A percentile compares a stretch with the other conserved stretches of the same genome.
Evolutionary conservation across 2,888 invertebrate genomes (phyloP).

Genomic region (Ramazzottius varieornatus): DNA sequence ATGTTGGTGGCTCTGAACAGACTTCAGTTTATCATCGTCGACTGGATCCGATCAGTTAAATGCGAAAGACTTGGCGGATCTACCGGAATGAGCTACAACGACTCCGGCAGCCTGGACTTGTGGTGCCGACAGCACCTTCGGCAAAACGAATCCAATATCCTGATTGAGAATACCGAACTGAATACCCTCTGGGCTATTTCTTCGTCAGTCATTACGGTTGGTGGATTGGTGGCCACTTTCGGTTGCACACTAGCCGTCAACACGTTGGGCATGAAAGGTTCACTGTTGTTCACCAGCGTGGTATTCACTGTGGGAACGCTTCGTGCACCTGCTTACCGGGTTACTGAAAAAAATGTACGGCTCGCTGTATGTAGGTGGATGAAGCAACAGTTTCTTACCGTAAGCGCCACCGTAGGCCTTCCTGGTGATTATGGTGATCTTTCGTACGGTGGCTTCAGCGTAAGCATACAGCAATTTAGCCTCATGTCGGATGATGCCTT

Average conservation of each 20-base stretch:
- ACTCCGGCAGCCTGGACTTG: no score
- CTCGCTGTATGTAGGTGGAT: no score
- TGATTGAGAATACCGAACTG: background rate
- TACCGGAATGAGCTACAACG: no score
- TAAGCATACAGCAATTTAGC: slow-evolving; percentile 40
- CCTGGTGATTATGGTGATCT: slow-evolving; percentile 38
- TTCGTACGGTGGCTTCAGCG: slow-evolving; percentile 41
- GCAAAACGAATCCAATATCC: background rate
- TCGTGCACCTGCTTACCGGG: no score
- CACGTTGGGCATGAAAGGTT: background rate
- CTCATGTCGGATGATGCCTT: slow-evolving; percentile 39
- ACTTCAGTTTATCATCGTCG: no score
- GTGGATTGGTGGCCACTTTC: background rate
- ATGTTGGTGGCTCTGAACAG: no score
- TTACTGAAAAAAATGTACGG: no score
- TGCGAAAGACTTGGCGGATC: no score
- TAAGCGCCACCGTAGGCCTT: slow-evolving; percentile 42
- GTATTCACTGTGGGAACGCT: background rate
- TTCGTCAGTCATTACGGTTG: background rate
- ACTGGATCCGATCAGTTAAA: no score
- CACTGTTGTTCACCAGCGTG: background rate
- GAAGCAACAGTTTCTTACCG: slow-evolving; percentile 12
- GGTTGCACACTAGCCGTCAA: background rate
- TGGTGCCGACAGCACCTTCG: background rate
- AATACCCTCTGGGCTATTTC: background rate